Evolutionary conservation across 2,888 invertebrate genomes (phyloP), one percentile per base, ranked within the genome.

Genomic region (Mystacides longicornis): DNA sequence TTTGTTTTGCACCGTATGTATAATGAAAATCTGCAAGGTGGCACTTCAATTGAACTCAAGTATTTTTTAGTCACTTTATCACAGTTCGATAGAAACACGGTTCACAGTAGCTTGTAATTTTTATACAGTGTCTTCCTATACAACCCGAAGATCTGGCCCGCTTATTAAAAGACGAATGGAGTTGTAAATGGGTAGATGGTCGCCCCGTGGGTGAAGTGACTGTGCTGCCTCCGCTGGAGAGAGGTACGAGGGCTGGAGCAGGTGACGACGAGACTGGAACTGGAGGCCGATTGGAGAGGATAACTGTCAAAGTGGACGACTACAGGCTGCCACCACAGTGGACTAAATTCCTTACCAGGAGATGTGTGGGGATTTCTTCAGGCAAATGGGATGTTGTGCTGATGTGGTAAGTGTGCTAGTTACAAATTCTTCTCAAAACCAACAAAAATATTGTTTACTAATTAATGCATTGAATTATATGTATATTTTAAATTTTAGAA

Each of bases 301-400:
- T 75, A 77, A 3, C 69, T 9, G 57, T 82, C 14, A 77, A 89
- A 70, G 87, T 90, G 4, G 78, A 82, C 49, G 90, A 90, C 68
- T 83, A 82, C 65, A 78, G 86, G 51, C 69, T 91, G 59, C 90
- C 90, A 0, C 69, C 77, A 1, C 86, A 85, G 2, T 91, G 90
- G 90, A 79, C 80, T 0, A 91, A 89, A 67, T 88, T 89, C 67
- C 82, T 89, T 71, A 82, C 86, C 21, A 84, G 87, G 61, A 78
- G 87, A 23, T 77, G 77, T 62, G 72, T 78, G 50, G 85, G 85
- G 0, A 76, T 81, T 45, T 85, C 86, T 20, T 85, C 85, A 11
- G 89, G 88, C 5, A 90, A 89, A 67, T 91, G 89, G 89, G 89
- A 89, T 65, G 86, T 88, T 2, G 81, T 89, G 46, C 78, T 90